These are phyloP conservation scores for Grammomys surdaster DNA, from an alignment of 2,113 vertebrate genomes.

Conservation along the genomic window DNA sequence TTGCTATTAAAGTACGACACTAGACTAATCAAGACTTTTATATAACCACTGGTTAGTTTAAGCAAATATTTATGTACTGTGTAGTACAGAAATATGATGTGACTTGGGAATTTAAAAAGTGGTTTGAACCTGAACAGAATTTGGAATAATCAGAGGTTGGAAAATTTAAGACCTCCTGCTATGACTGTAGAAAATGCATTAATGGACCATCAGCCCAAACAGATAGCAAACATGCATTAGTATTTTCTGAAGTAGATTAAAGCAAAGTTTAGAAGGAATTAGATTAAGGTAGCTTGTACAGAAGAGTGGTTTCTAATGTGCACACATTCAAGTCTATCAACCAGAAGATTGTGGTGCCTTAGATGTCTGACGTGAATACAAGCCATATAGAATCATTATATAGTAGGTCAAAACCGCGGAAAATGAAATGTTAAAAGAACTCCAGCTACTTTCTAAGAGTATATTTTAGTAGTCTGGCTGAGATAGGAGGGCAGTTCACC, in stretches of 20 bases:
- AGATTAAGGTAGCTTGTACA: conserved; percentile 56
- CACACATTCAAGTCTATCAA: conserved; percentile 19
- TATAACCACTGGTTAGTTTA: background rate
- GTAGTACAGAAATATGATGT: background rate
- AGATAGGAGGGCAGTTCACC: conserved; percentile 54
- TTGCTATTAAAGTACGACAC: background rate
- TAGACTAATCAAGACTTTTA: background rate
- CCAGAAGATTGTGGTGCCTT: conserved; percentile 31
- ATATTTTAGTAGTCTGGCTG: background rate
- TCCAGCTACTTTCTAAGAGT: conserved; percentile 3
- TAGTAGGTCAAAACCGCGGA: background rate
- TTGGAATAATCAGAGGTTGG: background rate
- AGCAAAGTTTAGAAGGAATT: conserved; percentile 32
- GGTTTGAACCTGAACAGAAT: background rate
- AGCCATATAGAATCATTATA: background rate
- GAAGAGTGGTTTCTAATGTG: background rate
- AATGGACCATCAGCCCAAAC: background rate
- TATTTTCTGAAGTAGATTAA: conserved; percentile 34
- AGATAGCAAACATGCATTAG: background rate
- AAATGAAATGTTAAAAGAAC: background rate
- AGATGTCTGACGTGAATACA: background rate
- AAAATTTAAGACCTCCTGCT: background rate
- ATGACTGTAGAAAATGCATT: background rate
- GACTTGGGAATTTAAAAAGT: background rate
- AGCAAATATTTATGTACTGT: conserved; percentile 7